These are phyloP conservation scores for Solenodon paradoxus DNA, from an alignment of 2,113 vertebrate species.

Conservation along the genomic window DNA sequence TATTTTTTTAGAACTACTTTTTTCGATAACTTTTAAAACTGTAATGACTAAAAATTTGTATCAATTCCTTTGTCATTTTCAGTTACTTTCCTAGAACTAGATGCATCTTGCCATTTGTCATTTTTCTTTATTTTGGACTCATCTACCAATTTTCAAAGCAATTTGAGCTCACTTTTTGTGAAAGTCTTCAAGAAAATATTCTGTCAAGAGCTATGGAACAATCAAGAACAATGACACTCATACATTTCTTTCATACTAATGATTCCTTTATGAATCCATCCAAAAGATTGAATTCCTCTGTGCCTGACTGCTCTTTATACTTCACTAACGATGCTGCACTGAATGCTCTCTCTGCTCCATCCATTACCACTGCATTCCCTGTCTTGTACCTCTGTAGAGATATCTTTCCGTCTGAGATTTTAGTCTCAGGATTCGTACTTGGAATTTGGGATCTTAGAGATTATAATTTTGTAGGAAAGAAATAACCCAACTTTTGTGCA, in stretches of 20 bases:
- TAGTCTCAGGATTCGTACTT: background rate
- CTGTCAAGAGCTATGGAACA: slow-evolving; percentile 43
- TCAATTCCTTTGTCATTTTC: slow-evolving; percentile 34
- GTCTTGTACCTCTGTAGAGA: background rate
- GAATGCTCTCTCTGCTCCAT: background rate
- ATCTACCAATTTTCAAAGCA: slow-evolving; percentile 52
- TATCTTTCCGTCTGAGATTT: background rate
- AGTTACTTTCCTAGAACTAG: slow-evolving; percentile 6
- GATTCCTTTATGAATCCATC: background rate
- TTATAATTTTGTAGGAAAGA: background rate
- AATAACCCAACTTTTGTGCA: background rate
- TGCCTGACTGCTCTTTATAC: background rate
- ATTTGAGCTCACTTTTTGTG: slow-evolving; percentile 52
- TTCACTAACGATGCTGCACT: background rate
- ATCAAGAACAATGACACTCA: slow-evolving; percentile 40
- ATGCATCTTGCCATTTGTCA: slow-evolving; percentile 28
- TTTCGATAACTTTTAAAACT: slow-evolving; percentile 50
- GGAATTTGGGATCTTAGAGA: background rate
- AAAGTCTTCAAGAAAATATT: slow-evolving; percentile 44
- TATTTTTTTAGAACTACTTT: background rate
- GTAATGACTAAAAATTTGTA: background rate
- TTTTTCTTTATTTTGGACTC: slow-evolving; percentile 13
- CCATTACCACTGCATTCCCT: background rate
- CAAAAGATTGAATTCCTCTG: background rate
- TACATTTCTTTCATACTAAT: slow-evolving; percentile 48